phyloP scores from a whole-genome alignment of 2,888 invertebrate genomes.

The Harpagoxenus sublaevis region DNA sequence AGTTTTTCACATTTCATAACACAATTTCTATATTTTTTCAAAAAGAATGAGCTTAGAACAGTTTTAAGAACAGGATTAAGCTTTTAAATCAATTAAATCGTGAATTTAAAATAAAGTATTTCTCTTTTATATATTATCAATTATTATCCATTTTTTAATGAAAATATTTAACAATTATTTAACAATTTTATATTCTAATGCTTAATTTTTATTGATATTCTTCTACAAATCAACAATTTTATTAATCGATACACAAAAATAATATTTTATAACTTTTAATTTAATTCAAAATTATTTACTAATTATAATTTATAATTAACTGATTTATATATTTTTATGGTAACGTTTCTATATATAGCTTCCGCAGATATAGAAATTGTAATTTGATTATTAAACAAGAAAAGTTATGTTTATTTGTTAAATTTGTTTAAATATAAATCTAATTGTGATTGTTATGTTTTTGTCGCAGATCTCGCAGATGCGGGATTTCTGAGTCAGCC shows the following conservation, averaged over 20 bases:
- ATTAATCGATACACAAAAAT: not conserved
- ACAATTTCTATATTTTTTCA: not conserved
- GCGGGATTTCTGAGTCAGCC: not conserved
- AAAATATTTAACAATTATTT: not conserved
- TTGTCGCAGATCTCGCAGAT: conserved; percentile 1
- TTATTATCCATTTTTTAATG: not conserved
- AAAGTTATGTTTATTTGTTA: not conserved
- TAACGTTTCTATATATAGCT: not conserved
- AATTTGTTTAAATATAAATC: not conserved
- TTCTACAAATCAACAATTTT: not conserved
- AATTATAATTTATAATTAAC: not conserved
- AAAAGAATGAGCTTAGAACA: not conserved
- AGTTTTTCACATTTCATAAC: not conserved
- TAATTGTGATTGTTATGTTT: not conserved
- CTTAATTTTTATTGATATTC: not conserved
- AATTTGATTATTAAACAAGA: not conserved
- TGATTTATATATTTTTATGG: not conserved
- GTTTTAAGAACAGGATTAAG: not conserved
- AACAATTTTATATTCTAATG: not conserved
- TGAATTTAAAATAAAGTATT: not conserved
- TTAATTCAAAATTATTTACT: not conserved
- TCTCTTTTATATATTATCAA: not conserved
- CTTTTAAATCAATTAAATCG: not conserved
- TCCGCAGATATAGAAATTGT: not conserved
- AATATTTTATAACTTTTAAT: not conserved